Evolutionary conservation across 2,888 invertebrate genomes (phyloP), one percentile per base, ranked within the genome.

Genomic region (Tenthredo notha): DNA sequence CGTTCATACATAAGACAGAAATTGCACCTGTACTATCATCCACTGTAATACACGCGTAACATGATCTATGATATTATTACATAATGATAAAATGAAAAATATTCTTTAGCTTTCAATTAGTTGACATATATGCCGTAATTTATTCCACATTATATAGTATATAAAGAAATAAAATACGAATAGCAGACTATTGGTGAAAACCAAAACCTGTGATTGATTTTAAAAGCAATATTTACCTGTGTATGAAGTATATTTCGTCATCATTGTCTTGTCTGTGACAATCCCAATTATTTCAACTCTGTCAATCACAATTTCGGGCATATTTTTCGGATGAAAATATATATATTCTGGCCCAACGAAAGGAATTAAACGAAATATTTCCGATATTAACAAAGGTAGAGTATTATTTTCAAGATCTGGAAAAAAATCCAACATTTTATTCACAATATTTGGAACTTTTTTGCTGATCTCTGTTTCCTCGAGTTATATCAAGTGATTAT

Each of bases 301-400:
- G n/a, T 80, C 58, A 10, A 80, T 80, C 40, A 0, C 61, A 58
- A 80, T 40, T 1, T 80, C 58, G 21, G 80, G 37, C 80, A 80
- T 80, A 80, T 80, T 80, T 80, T 80, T 80, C 1, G 80, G 80
- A 33, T 80, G 80, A 80, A 80, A 80, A n/a, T 80, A 25, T 61
- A 80, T 18, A 40, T 80, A 80, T 61, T 58, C 21, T 7, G 58
- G 4, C 10, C 80, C 80, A 21, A 80, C 61, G 40, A 61, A 80
- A 21, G 80, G 80, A 40, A 61, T 61, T 2, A 80, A 43, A 21
- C 80, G 80, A 21, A n/a, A 80, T 80, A 80, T 58, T 61, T 80
- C 58, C 2, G 61, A 21, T 61, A 61, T 80, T 37, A 80, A 37
- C 50, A 80, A 40, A 61, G 80, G 80, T 21, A 80, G 7, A 40